phyloP scores from a whole-genome alignment of 1,140 invertebrate genomes.

The Melanaphis sacchari region DNA sequence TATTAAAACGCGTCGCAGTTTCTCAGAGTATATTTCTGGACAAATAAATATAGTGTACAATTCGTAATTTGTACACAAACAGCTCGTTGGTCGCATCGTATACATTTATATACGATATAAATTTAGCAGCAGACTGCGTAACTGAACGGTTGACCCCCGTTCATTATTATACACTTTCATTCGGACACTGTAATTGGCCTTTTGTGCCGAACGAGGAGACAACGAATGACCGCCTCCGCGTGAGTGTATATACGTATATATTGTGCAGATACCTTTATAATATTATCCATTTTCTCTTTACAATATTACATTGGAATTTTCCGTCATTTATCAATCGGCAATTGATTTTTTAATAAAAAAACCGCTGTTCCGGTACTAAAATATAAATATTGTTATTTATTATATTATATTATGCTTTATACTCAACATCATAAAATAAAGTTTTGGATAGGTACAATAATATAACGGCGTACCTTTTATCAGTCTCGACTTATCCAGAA shows the following conservation, averaged over 20 bases:
- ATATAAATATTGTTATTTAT: not conserved
- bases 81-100: not conserved
- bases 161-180: not conserved
- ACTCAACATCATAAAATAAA: not conserved
- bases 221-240: not conserved
- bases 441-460: not conserved
- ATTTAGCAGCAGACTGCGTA: not conserved
- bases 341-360: not conserved
- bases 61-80: not conserved
- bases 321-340: not conserved
- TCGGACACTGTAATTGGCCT: not conserved
- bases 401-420: not conserved
- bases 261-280: not conserved
- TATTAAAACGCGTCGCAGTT: constrained; percentile 4
- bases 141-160: not conserved
- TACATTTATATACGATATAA: not conserved
- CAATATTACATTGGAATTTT: not conserved
- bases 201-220: not conserved
- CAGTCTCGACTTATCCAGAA: not conserved
- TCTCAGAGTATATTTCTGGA: not conserved
- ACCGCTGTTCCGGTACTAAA: not conserved
- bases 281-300: not conserved
- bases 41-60: not conserved
- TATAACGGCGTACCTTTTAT: not conserved
- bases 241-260: not conserved